Evolutionary conservation across 2,888 invertebrate genomes (phyloP), one percentile per base, ranked within the genome.

Genomic region (Cheilosia vulpina): DNA sequence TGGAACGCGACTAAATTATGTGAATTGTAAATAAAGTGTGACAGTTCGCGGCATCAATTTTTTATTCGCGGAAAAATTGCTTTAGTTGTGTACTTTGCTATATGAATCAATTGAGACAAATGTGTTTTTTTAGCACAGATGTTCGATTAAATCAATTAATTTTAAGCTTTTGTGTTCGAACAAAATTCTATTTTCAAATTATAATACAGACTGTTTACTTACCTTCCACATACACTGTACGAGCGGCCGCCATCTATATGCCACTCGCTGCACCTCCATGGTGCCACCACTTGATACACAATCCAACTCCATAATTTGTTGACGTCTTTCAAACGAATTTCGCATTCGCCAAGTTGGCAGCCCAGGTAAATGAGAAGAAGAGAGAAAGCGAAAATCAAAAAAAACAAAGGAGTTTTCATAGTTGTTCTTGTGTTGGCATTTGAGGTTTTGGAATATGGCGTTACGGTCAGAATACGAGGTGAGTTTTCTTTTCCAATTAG

Each of bases 391-490:
- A 71, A 76, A 85, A 60, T 69, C 31, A 19, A 72, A 76, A 85
- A 83, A 85, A 85, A 81, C 81, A 81, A 85, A 66, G 60, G 52
- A 76, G 52, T 66, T 83, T 52, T 57, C 45, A 34, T 47, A 55
- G 55, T 85, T 76, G 76, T 85, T 76, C 76, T 47, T 47, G 24
- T 52, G 43, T 68, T 81, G 65, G 80, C 85, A 84, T 85, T 85
- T 62, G 72, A 81, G 85, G 88, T 88, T 87, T 88, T 90, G 89
- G 89, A 91, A 91, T 89, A 92, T 92, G 92, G 91, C 91, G 90
- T 89, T 90, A 88, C 91, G 91, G 90, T 92, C 92, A 88, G 90
- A 91, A 89, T 92, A 90, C 90, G 92, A 92, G 91, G 92, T 92
- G 89, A 91, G 91, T 90, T 66, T 69, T 62, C 17, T 58, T 63